Conservation (phyloP, 2,113 vertebrate genomes). For the Eretmochelys imbricata region DNA sequence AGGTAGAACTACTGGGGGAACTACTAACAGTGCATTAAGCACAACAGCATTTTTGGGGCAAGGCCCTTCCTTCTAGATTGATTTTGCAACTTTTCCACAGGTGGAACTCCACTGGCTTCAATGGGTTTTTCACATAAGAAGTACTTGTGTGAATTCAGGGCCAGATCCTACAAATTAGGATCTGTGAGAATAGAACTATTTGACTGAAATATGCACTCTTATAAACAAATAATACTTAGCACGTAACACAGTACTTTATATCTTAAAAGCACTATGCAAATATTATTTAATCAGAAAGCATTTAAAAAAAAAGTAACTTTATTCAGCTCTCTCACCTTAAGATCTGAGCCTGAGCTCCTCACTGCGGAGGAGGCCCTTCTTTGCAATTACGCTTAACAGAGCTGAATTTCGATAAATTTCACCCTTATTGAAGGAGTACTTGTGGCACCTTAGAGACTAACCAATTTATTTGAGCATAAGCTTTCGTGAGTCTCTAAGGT, state of each 20-base stretch:
- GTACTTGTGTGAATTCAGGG: not conserved
- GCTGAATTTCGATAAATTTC: fast-evolving
- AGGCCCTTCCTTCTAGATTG: fast-evolving
- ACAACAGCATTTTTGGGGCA: fast-evolving
- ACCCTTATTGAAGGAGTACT: fast-evolving
- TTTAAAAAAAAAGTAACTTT: not conserved
- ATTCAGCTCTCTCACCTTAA: fast-evolving
- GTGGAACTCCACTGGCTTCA: not conserved
- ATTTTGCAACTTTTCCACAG: not conserved
- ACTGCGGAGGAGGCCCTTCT: fast-evolving
- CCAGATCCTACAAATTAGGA: fast-evolving
- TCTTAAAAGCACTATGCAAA: fast-evolving
- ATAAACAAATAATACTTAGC: fast-evolving
- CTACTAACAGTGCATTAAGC: fast-evolving
- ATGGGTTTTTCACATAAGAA: not conserved
- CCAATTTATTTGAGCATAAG: too few species aligned
- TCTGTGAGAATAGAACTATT: fast-evolving
- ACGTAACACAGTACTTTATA: fast-evolving
- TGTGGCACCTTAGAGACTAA: too few species aligned
- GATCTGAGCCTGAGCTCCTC: not conserved
- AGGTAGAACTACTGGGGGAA: fast-evolving
- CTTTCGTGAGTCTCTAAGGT: too few species aligned
- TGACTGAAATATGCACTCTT: fast-evolving
- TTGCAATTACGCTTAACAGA: fast-evolving
- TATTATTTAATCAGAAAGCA: fast-evolving